Evolutionary conservation across 30 jellyfish, hydroid and myxozoan genomes (phyloP).

Genomic region (Hydractinia symbiolongicarpus): DNA sequence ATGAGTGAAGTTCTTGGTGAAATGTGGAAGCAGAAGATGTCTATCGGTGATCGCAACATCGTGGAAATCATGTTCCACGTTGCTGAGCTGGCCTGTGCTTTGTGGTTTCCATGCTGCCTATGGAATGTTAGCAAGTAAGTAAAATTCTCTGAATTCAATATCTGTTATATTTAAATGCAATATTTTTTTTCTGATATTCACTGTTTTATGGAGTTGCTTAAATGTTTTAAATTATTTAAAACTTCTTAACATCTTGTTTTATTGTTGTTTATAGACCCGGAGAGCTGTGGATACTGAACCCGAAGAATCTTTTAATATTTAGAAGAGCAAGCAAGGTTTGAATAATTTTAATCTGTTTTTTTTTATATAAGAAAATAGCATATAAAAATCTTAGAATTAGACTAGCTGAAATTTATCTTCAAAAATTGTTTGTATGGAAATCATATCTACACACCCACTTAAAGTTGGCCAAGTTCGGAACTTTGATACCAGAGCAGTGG

Average conservation of each 20-base stretch:
- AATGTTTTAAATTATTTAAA: not conserved
- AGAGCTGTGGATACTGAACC: constrained; percentile 84
- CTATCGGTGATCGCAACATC: constrained; percentile 67
- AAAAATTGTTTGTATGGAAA: too few relatives aligned
- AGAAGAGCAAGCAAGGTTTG: constrained; percentile 2
- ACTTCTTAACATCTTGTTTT: not conserved
- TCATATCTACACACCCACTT: too few relatives aligned
- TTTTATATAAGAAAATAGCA: not conserved
- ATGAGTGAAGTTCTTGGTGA: constrained; percentile 74
- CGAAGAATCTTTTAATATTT: constrained; percentile 45
- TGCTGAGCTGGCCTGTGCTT: constrained; percentile 81
- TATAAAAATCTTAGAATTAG: not conserved
- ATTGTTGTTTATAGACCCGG: constrained; percentile 66
- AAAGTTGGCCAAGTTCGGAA: too few relatives aligned
- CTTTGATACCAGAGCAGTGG: too few relatives aligned
- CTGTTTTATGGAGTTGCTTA: not conserved
- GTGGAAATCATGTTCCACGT: constrained; percentile 64
- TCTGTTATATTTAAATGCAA: not conserved
- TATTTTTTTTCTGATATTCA: not conserved
- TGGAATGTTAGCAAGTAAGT: constrained; percentile 87
- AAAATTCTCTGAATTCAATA: not conserved
- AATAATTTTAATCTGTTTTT: not conserved
- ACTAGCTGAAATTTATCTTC: not conserved
- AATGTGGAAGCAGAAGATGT: constrained; percentile 58
- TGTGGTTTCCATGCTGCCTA: constrained; percentile 93